Conservation (phyloP, 2,113 vertebrate species). For the Telmatochromis sp. region DNA sequence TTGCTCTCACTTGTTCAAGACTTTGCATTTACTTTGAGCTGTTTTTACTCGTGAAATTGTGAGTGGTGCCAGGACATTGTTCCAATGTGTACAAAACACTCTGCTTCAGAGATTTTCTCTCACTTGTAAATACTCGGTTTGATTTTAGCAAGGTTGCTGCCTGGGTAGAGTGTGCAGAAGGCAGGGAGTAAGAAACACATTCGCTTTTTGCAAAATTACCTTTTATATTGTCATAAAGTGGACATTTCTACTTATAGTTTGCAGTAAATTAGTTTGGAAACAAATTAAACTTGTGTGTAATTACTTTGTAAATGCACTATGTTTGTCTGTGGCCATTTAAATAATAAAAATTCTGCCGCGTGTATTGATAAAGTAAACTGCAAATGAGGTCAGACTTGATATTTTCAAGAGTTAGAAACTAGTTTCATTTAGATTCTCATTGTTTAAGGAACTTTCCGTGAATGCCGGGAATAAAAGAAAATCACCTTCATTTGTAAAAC, state of each 20-base stretch:
- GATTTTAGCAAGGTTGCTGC: not conserved
- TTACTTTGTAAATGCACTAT: not conserved
- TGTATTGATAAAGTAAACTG: not conserved
- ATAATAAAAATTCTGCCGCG: accelerated
- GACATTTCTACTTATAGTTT: not conserved
- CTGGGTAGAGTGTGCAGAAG: not conserved
- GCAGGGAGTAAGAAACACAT: not conserved
- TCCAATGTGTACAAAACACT: not conserved
- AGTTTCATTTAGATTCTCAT: not conserved
- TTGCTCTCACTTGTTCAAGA: not conserved
- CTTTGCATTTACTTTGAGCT: not conserved
- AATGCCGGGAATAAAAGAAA: not conserved
- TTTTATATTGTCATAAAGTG: not conserved
- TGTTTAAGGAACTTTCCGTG: not conserved
- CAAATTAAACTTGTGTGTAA: not conserved
- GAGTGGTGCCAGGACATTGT: not conserved
- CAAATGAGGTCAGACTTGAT: not conserved
- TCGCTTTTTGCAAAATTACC: not conserved
- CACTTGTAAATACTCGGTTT: not conserved
- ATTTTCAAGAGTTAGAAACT: not conserved
- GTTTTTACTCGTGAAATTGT: not conserved
- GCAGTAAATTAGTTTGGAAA: not conserved
- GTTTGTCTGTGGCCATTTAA: not conserved
- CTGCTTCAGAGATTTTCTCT: not conserved
- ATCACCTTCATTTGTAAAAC: not conserved